Percentiles rank a stretch among this genome's conserved stretches.
These are phyloP conservation scores for Acleris sparsana DNA, from an alignment of 2,888 invertebrate genomes.

Conservation along the genomic window DNA sequence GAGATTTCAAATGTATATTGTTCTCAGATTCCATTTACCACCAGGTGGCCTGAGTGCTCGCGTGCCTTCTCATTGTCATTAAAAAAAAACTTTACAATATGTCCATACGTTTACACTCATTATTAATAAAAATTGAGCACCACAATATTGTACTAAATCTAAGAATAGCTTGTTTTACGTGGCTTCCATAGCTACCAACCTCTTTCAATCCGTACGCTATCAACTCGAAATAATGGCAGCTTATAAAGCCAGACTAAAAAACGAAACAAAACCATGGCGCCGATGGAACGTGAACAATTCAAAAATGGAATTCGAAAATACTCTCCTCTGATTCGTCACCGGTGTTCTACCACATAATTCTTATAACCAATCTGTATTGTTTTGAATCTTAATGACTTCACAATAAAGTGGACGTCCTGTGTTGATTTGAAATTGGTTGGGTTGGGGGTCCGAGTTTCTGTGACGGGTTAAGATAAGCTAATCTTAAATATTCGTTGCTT, in stretches of 20 bases:
- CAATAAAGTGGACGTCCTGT: slow-evolving; percentile 1
- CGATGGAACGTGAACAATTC: slow-evolving; percentile 61
- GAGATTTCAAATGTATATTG: too few species aligned
- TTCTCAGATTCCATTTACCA: too few species aligned
- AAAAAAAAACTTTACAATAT: too few species aligned
- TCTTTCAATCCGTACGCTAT: slow-evolving; percentile 13
- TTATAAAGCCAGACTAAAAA: slow-evolving; percentile 41
- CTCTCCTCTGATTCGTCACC: slow-evolving; percentile 60
- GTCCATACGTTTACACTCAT: too few species aligned
- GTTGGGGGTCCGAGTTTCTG: slow-evolving; percentile 41
- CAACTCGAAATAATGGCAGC: slow-evolving; percentile 7
- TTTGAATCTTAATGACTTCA: slow-evolving; percentile 3
- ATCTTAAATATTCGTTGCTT: slow-evolving; percentile 63
- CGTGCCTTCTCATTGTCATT: too few species aligned
- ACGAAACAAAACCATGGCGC: slow-evolving; percentile 54
- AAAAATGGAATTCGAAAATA: slow-evolving; percentile 59
- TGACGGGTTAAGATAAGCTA: slow-evolving; percentile 58
- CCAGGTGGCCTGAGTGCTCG: too few species aligned
- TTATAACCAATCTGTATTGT: neutral
- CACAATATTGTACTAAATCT: too few species aligned
- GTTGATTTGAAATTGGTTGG: slow-evolving; percentile 10
- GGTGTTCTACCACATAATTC: slow-evolving; percentile 50
- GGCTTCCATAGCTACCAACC: neutral
- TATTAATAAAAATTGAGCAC: too few species aligned
- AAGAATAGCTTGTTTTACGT: too few species aligned